These are phyloP conservation scores for Poecile atricapillus DNA, from an alignment of 2,113 vertebrate genomes.

Conservation along the genomic window DNA sequence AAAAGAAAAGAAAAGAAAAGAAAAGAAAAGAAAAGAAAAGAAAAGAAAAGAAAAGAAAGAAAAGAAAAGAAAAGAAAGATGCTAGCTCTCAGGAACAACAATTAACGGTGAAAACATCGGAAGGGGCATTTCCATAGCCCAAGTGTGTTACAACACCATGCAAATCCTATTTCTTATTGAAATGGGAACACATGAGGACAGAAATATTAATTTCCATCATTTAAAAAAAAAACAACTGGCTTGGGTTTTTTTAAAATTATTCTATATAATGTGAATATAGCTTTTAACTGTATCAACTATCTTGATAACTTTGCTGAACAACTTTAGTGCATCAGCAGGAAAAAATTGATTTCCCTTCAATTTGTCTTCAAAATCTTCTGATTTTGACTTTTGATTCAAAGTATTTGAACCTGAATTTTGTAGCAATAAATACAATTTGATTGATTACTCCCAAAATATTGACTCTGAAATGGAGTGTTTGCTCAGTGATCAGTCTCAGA, in stretches of 20 bases:
- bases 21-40: too few species aligned
- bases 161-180: background rate
- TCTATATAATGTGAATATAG: background rate
- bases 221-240: background rate
- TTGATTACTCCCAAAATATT: slow-evolving; percentile 10
- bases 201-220: background rate
- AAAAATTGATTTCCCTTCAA: background rate
- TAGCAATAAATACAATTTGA: background rate
- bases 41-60: too few species aligned
- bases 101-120: background rate
- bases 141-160: background rate
- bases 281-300: background rate
- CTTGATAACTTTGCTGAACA: background rate
- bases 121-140: background rate
- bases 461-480: slow-evolving; percentile 22
- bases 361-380: background rate
- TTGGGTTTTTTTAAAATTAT: background rate
- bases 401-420: background rate
- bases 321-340: rapidly evolving
- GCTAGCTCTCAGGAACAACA: background rate
- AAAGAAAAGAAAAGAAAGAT: too few species aligned
- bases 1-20: too few species aligned
- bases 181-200: background rate
- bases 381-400: background rate
- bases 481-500: background rate